Conservation (phyloP, 2,797 vertebrate species). For the Carcharodon carcharias region DNA sequence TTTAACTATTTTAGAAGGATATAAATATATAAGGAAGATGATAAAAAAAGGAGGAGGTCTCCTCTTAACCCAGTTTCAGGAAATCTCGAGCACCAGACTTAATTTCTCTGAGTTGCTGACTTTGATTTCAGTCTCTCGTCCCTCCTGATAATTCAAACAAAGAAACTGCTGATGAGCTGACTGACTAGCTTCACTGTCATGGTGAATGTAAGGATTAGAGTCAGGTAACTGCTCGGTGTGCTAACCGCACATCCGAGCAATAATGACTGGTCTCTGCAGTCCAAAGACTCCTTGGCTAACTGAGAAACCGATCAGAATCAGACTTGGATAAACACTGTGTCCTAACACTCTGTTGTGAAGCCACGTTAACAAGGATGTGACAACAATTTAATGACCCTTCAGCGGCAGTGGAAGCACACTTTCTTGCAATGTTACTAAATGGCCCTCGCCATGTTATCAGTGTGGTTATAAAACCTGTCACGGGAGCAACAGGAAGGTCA, state of each 20-base stretch:
- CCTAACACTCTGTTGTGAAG: not conserved
- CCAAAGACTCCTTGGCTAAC: not conserved
- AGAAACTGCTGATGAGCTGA: not conserved
- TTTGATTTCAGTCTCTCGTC: not conserved
- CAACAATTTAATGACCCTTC: slow-evolving; percentile 19
- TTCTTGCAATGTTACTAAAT: not conserved
- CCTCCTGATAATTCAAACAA: not conserved
- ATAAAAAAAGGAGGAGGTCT: not conserved
- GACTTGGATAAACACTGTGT: not conserved
- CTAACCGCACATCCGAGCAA: not conserved
- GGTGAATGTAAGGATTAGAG: too few relatives aligned
- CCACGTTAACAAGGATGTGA: not conserved
- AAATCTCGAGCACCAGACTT: not conserved
- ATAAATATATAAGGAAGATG: not conserved
- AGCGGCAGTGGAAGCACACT: not conserved
- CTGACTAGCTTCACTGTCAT: too few relatives aligned
- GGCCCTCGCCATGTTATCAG: not conserved
- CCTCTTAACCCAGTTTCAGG: not conserved
- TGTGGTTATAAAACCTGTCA: not conserved
- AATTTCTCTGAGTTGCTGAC: not conserved
- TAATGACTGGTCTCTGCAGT: not conserved
- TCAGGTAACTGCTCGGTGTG: not conserved
- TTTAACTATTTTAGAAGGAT: not conserved
- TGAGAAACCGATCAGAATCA: not conserved
- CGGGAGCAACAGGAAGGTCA: slow-evolving; percentile 17